Base-by-base conservation (phyloP, 2,113 vertebrate genomes). In the Gulo gulo region DNA sequence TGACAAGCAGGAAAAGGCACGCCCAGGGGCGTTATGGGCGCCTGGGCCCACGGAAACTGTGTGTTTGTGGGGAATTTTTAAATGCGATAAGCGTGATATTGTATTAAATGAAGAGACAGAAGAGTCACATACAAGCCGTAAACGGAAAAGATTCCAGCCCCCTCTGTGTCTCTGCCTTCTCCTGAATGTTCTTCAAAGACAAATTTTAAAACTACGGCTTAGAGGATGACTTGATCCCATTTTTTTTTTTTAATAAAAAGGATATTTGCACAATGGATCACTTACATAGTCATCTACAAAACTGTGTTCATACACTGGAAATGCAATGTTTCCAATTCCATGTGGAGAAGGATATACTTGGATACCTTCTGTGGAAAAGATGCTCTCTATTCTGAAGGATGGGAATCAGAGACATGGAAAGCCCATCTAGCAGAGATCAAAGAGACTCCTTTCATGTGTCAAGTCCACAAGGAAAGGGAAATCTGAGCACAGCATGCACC, bases 401-500 rank as follows among this genome's bases (percentile, higher is more conserved):
- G 34, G 83, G 91, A 98, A 94, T 63, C 91, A 88, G 91, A 96
- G 92, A 94, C 93, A 81, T 88, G 57, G 61, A 13, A 91, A 96
- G 90, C 92, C 98, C 96, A 21, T 96, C 81, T 94, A 20, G 29
- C 34, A 42, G 52, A 90, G 57, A 55, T 42, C 61, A 88, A 92
- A 76, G 59, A 67, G 63, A 67, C 31, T 79, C 96, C 89, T 52
- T 96, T 88, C 67, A 11, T 29, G 42, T 18, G 74, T 91, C 93
- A 97, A 63, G 36, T 78, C 90, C 98, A 90, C 0, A 13, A 59
- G 57, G 55, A 89, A 95, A 95, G 88, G 88, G 74, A 97, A 94
- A n/a, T 21, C 92, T 96, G 91, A 97, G 45, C 90, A 14, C 29
- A 69, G 15, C 61, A 18, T 6, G 36, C 50, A 92, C 34, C 83